Conservation (phyloP, 2,113 vertebrate species). For the Megatriorchis doriae region DNA sequence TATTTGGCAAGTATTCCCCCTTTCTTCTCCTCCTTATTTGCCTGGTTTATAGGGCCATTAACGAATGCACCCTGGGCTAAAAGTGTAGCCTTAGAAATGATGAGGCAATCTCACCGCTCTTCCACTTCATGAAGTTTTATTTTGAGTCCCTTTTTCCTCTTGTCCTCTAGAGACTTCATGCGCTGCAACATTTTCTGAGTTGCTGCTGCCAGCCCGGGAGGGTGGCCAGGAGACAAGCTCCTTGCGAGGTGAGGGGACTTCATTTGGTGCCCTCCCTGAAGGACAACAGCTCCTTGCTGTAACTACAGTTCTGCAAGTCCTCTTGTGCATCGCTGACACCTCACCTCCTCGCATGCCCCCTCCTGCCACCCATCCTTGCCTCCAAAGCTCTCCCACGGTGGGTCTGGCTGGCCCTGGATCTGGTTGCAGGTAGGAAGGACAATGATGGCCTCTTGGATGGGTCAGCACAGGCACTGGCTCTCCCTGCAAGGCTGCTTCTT, state of each 20-base stretch:
- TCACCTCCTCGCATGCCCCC: background rate
- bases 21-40: background rate
- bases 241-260: accelerated
- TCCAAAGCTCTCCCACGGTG: accelerated
- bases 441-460: background rate
- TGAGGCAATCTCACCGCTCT: background rate
- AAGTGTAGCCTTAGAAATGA: background rate
- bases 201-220: background rate
- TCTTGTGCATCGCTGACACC: background rate
- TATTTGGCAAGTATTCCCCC: background rate
- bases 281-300: background rate
- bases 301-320: background rate
- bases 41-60: background rate
- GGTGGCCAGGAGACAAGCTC: background rate
- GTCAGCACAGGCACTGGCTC: background rate
- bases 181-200: background rate
- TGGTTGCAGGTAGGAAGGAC: background rate
- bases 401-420: background rate
- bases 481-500: background rate
- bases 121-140: background rate
- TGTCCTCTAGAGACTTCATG: background rate
- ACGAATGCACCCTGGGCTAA: background rate
- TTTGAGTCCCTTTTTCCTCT: background rate
- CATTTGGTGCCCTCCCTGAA: background rate
- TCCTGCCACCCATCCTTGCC: background rate